Base-by-base conservation (phyloP, 2,888 invertebrate genomes). In the Euzetes globulus region DNA sequence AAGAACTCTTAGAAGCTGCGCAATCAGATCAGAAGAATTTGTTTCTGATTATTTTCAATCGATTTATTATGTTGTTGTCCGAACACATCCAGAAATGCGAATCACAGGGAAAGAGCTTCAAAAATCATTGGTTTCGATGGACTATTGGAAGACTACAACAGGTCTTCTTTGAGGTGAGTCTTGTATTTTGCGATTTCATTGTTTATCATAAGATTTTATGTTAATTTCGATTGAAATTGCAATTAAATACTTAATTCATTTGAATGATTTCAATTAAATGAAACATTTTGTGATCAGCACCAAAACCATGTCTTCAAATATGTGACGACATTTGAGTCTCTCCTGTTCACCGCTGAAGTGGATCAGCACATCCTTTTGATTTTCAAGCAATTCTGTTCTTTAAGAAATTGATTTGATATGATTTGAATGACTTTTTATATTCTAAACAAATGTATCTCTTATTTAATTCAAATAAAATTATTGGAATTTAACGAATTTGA, bases 271-370 rank as follows among this genome's bases (percentile, higher is more conserved):
- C n/a, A n/a, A n/a, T n/a, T n/a, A n/a, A 25, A 25, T 11, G 15
- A 15, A 15, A 25, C 0, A 27, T 9, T 15, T 71, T 29, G 11
- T 80, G 88, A 88, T 52, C 86, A 97, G 96, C 96, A 98, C 83
- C 92, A 95, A 82, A 94, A 95, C 81, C 94, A 97, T 87, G 95
- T 98, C 27, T 94, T 94, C 85, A 93, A 94, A 82, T 97, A 96
- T 86, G 93, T 94, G 83, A 91, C 91, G 79, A 96, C 96, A 0
- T 84, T 99, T 83, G 96, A 97, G 83, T 94, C 93, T 0, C 86
- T 98, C 65, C 87, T 99, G 60, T 99, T 99, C 84, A 96, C 97
- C 0, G 93, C 92, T 80, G 96, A 97, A 83, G 86, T 97, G 82
- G 98, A 98, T 82, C 89, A 92, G 3, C 95, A 96, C 83, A 95